These are phyloP conservation scores for Hydropotes inermis DNA, from an alignment of 2,113 vertebrate species.

Conservation along the genomic window DNA sequence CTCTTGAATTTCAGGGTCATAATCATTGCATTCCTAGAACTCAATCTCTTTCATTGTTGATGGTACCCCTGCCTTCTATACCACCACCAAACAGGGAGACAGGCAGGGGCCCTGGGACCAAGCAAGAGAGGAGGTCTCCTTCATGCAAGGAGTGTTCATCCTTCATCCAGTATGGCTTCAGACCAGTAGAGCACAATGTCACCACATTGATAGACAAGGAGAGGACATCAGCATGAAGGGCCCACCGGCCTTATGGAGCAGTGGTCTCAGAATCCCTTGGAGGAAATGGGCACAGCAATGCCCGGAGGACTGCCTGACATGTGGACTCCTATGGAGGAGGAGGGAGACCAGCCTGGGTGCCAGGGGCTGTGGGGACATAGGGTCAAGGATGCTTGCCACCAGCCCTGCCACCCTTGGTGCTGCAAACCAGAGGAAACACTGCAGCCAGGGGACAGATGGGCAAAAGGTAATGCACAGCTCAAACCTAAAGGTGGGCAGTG, in stretches of 20 bases:
- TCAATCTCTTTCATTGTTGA: neutral
- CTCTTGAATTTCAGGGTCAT: neutral
- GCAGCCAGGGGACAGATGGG: neutral
- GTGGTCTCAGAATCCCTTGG: neutral
- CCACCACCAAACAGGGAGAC: neutral
- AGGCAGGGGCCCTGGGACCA: neutral
- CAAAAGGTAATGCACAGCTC: neutral
- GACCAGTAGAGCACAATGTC: neutral
- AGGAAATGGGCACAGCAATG: neutral
- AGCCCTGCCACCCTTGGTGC: neutral
- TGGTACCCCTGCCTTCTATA: neutral
- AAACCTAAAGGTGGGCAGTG: too few relatives aligned
- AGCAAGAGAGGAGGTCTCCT: neutral
- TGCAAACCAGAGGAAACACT: neutral
- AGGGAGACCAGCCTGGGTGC: neutral
- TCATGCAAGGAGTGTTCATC: too few relatives aligned
- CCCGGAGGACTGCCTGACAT: neutral
- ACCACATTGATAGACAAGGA: accelerated
- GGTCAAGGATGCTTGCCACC: neutral
- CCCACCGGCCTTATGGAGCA: neutral
- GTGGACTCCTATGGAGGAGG: neutral
- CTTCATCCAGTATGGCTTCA: neutral
- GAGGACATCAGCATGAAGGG: neutral
- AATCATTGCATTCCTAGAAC: neutral
- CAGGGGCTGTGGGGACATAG: neutral